Conservation (phyloP, 2,797 vertebrate genomes). For the Hydrocynus forskahlii region DNA sequence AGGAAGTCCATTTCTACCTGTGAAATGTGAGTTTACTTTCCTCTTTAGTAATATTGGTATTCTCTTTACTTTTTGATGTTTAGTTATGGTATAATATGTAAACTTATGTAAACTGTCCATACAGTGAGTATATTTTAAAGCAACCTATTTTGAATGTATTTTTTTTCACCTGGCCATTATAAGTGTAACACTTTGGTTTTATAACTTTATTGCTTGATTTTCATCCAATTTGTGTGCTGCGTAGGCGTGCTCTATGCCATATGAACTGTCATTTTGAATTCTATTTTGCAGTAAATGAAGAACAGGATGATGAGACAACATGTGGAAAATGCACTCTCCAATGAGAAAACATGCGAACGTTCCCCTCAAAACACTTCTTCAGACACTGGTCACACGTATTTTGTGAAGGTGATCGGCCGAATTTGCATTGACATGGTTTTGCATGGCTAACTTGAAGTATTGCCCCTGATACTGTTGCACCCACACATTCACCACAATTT, state of each 20-base stretch:
- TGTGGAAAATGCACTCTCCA: slow-evolving; percentile 78
- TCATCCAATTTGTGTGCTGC: too few species aligned
- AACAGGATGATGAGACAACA: slow-evolving; percentile 72
- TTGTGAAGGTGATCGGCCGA: background rate
- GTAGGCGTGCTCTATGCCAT: background rate
- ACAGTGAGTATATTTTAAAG: too few species aligned
- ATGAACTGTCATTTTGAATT: slow-evolving; percentile 38
- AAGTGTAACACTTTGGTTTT: too few species aligned
- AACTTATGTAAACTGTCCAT: too few species aligned
- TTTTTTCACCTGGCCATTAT: too few species aligned
- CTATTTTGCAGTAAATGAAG: slow-evolving; percentile 76
- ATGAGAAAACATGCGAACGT: slow-evolving; percentile 57
- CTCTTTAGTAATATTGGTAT: background rate
- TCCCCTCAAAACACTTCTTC: too few species aligned
- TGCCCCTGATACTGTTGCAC: background rate
- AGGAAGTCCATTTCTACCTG: slow-evolving; percentile 78
- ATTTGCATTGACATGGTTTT: background rate
- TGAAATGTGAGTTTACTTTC: slow-evolving; percentile 68
- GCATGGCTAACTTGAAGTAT: slow-evolving; percentile 5
- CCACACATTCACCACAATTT: background rate
- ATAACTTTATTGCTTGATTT: too few species aligned
- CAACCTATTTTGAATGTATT: too few species aligned
- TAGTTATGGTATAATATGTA: too few species aligned
- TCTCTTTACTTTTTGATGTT: too few species aligned
- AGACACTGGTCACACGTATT: background rate